Evolutionary conservation across 1,140 invertebrate species (phyloP), one percentile per base, ranked within the genome.

Genomic region (Palaemon carinicauda): DNA sequence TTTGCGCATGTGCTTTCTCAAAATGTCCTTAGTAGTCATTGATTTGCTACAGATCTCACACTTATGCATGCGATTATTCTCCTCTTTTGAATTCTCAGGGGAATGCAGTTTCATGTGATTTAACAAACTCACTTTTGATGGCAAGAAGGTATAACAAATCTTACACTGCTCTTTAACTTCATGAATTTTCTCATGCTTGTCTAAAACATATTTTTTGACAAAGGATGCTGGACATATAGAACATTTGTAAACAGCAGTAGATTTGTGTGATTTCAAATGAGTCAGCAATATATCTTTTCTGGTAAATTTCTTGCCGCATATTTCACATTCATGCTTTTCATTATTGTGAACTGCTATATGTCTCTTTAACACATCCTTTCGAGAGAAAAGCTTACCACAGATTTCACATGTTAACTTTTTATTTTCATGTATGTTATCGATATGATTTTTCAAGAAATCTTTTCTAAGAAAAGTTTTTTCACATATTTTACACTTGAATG

Each of bases 91-190:
- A 50, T 54, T 29, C 29, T 52, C 73, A 17, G 41, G 56, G 17
- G 78, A 81, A 21, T 87, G 85, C 31, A 81, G 41, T 53, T 80
- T 81, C 79, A 87, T 75, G 51, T 87, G 85, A 51, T n/a, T 69
- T 31, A 81, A 79, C 53, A 87, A 56, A 51, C 79, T 87, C 51
- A 50, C 52, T 33, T 87, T 87, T 31, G 79, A 78, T 5, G 69
- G 52, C 29, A 89, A 53, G 54, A 89, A 89, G 33, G 87, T 89
- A 54, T 87, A 80, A 74, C 88, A 89, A 10, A 87, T 74, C 51
- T 89, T 84, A 56, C 88, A 89, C 51, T 89, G 83, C 79, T 89
- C 88, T 65, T 87, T 87, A 29, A 75, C 80, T 51, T 87, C 83
- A 51, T 89, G 88, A 31, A 87, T 69, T 78, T 80, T 85, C 65